phyloP scores from a whole-genome alignment of 2,113 vertebrate species.

The Fukomys damarensis region DNA sequence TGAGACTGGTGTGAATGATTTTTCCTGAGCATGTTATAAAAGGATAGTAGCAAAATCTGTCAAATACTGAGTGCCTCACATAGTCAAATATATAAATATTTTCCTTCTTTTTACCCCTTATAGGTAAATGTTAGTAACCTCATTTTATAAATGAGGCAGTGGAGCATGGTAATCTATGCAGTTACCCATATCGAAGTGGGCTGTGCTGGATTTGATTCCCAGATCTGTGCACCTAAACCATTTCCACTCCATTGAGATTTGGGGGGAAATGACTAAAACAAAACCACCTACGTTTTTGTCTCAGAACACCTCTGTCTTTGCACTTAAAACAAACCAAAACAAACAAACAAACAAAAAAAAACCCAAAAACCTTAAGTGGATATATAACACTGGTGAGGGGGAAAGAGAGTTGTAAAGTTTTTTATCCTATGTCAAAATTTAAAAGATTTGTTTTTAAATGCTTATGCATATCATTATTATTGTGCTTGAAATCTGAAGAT shows the following conservation, averaged over 20 bases:
- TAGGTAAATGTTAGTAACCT: background rate
- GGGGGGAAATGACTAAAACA: background rate
- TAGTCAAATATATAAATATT: background rate
- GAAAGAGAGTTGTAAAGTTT: background rate
- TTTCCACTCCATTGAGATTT: background rate
- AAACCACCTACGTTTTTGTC: background rate
- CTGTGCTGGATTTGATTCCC: background rate
- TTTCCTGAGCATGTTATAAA: background rate
- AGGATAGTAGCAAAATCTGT: background rate
- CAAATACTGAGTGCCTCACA: background rate
- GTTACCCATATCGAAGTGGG: background rate
- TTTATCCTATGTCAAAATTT: background rate
- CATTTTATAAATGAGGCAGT: background rate
- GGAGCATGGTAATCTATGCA: background rate
- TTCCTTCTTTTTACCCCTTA: background rate
- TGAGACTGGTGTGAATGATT: background rate
- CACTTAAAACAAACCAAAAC: background rate
- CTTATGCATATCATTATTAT: background rate
- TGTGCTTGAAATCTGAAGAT: conserved; percentile 2
- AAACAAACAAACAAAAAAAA: too few species aligned
- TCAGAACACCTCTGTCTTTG: background rate
- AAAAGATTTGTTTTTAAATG: background rate
- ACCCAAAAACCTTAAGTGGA: background rate
- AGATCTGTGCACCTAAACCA: background rate
- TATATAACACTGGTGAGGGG: background rate